Evolutionary conservation across 2,797 vertebrate species (phyloP).

Genomic region (Erethizon dorsatum): DNA sequence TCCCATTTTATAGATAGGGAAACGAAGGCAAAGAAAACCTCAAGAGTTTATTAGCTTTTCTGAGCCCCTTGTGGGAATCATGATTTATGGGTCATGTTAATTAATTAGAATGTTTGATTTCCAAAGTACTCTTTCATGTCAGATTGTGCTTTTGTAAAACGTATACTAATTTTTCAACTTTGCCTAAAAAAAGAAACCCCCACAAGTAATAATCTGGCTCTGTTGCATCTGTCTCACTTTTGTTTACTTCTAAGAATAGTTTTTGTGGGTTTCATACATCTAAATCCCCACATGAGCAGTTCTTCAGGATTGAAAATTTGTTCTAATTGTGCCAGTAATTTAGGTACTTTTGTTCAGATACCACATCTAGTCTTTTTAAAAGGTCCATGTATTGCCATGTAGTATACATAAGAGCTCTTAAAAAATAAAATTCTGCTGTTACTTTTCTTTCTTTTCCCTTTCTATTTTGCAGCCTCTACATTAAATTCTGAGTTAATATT

Average conservation of each 20-base stretch:
- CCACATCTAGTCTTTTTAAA: conserved; percentile 30
- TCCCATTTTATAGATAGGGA: conserved; percentile 1
- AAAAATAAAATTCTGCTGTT: conserved; percentile 37
- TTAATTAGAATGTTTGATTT: conserved; percentile 44
- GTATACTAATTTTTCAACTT: neutral
- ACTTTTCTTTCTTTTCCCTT: conserved; percentile 23
- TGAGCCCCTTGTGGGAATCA: neutral
- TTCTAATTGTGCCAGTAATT: neutral
- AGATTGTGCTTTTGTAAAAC: conserved; percentile 60
- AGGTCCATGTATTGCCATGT: neutral
- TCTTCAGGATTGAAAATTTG: neutral
- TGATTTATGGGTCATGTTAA: neutral
- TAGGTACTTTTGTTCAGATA: conserved; percentile 50
- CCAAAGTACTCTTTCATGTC: conserved; percentile 38
- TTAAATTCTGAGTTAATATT: conserved; percentile 5
- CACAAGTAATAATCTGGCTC: neutral
- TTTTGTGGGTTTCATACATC: neutral
- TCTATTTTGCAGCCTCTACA: neutral
- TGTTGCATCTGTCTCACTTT: conserved; percentile 44
- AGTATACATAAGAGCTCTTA: conserved; percentile 31
- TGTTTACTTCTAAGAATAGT: conserved; percentile 17
- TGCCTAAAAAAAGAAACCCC: neutral
- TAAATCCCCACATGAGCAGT: neutral
- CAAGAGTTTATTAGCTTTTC: conserved; percentile 60
- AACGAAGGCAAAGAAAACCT: conserved; percentile 6